Evolutionary conservation across 2,797 vertebrate genomes (phyloP).

Genomic region (Arrhamphus sclerolepis): DNA sequence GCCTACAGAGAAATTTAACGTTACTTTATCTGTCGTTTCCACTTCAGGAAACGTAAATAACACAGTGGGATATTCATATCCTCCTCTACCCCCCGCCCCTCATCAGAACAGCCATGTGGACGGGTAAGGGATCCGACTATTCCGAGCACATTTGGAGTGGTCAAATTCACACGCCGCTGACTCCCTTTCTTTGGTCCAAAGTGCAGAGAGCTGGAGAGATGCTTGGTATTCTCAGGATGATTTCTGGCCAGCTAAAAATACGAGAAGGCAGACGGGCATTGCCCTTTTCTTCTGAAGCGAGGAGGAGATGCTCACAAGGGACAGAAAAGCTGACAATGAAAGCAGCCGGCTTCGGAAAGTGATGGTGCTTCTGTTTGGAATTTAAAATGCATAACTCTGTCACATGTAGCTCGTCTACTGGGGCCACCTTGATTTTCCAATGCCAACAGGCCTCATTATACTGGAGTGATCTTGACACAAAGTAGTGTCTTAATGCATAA

Average conservation of each 20-base stretch:
- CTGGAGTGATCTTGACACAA: background rate
- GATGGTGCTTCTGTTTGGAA: constrained; percentile 22
- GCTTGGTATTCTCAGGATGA: constrained; percentile 71
- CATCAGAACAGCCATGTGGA: constrained; percentile 67
- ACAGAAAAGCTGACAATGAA: constrained; percentile 25
- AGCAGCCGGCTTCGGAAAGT: constrained; percentile 45
- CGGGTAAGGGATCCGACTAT: constrained; percentile 57
- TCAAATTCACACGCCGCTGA: constrained; percentile 48
- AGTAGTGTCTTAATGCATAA: background rate
- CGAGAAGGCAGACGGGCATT: constrained; percentile 34
- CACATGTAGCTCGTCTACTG: background rate
- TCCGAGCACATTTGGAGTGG: constrained; percentile 66
- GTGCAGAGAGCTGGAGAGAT: constrained; percentile 41
- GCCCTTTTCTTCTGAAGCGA: constrained; percentile 56
- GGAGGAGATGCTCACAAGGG: constrained; percentile 51
- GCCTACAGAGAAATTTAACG: constrained; percentile 25
- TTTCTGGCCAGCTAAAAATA: constrained; percentile 71
- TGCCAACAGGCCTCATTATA: background rate
- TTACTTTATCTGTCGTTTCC: constrained; percentile 66
- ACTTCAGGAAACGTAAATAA: constrained; percentile 60
- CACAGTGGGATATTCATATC: constrained; percentile 62
- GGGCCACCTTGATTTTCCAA: background rate
- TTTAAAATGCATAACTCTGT: constrained; percentile 1
- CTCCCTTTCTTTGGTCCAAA: constrained; percentile 28
- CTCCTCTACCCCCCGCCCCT: constrained; percentile 48